phyloP scores from a whole-genome alignment of 2,888 invertebrate genomes.

The Ceratothoa steindachneri region DNA sequence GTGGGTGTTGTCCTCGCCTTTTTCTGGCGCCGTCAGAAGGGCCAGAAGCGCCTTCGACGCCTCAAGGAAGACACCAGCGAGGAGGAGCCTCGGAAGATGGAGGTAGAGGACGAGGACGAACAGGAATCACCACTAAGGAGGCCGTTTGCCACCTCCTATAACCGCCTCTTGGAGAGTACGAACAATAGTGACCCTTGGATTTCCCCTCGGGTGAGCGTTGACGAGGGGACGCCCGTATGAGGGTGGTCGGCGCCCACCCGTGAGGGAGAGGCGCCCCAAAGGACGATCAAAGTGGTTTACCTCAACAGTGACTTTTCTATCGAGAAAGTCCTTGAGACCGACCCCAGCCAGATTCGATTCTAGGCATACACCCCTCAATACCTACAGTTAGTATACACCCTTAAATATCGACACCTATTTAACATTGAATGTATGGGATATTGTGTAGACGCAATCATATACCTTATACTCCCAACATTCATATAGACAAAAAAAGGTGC shows the following conservation, averaged over 20 bases:
- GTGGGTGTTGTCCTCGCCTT: background rate
- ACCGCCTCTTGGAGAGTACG: background rate
- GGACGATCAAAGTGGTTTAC: constrained; percentile 3
- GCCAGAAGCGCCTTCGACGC: background rate
- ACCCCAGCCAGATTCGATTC: background rate
- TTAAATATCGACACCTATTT: too few relatives aligned
- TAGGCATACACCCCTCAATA: too few relatives aligned
- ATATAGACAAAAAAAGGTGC: too few relatives aligned
- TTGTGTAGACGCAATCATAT: too few relatives aligned
- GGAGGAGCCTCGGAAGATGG: background rate
- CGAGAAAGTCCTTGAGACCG: background rate
- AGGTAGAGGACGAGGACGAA: background rate
- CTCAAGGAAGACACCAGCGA: background rate
- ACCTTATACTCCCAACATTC: too few relatives aligned
- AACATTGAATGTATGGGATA: too few relatives aligned
- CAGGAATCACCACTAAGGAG: background rate
- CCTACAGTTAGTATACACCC: too few relatives aligned
- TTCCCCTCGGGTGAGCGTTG: too few relatives aligned
- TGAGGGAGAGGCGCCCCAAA: background rate
- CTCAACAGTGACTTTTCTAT: background rate
- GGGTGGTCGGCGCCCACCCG: background rate
- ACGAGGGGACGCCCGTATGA: background rate
- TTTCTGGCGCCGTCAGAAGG: background rate
- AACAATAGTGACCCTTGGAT: too few relatives aligned
- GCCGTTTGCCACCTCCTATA: background rate